A percentile compares a stretch with the other conserved stretches of the same genome.
Evolutionary conservation across 2,797 vertebrate genomes (phyloP).

Genomic region (Selene dorsalis): DNA sequence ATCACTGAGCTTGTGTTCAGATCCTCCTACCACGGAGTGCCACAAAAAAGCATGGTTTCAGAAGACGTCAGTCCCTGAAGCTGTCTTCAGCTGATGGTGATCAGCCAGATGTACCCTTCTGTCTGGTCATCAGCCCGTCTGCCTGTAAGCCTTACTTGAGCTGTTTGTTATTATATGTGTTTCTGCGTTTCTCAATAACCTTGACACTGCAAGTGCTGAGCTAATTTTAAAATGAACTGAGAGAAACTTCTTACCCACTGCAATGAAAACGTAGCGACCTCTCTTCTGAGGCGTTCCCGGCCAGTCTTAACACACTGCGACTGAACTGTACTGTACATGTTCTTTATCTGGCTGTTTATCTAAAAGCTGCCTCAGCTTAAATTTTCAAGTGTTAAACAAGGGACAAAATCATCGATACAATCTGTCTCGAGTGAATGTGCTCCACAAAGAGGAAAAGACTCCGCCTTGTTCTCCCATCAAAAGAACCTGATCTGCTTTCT

Average conservation of each 20-base stretch:
- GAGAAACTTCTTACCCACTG: not conserved
- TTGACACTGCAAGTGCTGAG: not conserved
- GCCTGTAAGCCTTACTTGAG: too few species aligned
- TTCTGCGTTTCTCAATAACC: too few species aligned
- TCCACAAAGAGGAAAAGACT: not conserved
- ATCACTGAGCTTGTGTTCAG: too few species aligned
- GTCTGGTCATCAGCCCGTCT: too few species aligned
- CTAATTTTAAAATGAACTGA: not conserved
- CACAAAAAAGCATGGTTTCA: too few species aligned
- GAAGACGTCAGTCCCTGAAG: too few species aligned
- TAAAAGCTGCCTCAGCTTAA: not conserved
- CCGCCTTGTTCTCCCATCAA: slow-evolving; percentile 7
- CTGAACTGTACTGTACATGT: not conserved
- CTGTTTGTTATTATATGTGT: too few species aligned
- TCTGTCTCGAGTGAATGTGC: not conserved
- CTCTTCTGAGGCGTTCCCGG: not conserved
- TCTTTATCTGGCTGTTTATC: not conserved
- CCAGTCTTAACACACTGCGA: not conserved
- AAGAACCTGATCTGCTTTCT: not conserved
- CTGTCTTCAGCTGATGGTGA: too few species aligned
- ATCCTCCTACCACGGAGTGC: too few species aligned
- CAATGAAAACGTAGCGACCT: not conserved
- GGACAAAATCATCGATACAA: not conserved
- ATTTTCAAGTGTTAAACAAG: not conserved
- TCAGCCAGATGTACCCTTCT: too few species aligned